Conservation (phyloP, 2,113 vertebrate genomes). For the Porphyrio hochstetteri region DNA sequence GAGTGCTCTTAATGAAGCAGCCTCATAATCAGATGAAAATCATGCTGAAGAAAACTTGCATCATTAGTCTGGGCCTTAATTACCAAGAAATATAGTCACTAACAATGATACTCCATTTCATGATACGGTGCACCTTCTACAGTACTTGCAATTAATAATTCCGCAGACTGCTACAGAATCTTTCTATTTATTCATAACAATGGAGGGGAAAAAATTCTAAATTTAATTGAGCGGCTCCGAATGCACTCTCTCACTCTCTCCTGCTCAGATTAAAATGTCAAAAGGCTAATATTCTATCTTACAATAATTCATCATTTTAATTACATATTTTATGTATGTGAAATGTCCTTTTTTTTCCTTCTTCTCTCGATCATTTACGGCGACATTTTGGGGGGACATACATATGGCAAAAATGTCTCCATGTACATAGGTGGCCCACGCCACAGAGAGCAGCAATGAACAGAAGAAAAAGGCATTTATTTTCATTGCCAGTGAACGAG, state of each 20-base stretch:
- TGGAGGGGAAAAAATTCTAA: slow-evolving; percentile 80
- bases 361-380: slow-evolving; percentile 43
- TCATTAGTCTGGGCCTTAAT: slow-evolving; percentile 99
- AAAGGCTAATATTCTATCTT: slow-evolving; percentile 88
- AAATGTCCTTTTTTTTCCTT: slow-evolving; percentile 63
- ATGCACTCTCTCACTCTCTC: slow-evolving; percentile 71
- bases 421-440: not conserved
- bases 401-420: not conserved
- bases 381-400: slow-evolving; percentile 51
- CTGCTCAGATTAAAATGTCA: slow-evolving; percentile 86
- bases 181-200: slow-evolving; percentile 89
- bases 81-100: slow-evolving; percentile 97
- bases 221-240: slow-evolving; percentile 84
- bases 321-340: slow-evolving; percentile 82
- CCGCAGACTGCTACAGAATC: slow-evolving; percentile 80
- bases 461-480: slow-evolving; percentile 16
- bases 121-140: slow-evolving; percentile 85
- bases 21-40: slow-evolving; percentile 99
- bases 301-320: slow-evolving; percentile 87
- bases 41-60: slow-evolving; percentile 98
- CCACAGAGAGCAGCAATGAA: not conserved
- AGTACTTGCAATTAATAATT: slow-evolving; percentile 87
- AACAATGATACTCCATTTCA: slow-evolving; percentile 90
- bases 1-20: slow-evolving; percentile 99
- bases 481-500: not conserved